Evolutionary conservation across 2,797 vertebrate genomes (phyloP), one percentile per base, ranked within the genome.

Genomic region (Lates japonicus): DNA sequence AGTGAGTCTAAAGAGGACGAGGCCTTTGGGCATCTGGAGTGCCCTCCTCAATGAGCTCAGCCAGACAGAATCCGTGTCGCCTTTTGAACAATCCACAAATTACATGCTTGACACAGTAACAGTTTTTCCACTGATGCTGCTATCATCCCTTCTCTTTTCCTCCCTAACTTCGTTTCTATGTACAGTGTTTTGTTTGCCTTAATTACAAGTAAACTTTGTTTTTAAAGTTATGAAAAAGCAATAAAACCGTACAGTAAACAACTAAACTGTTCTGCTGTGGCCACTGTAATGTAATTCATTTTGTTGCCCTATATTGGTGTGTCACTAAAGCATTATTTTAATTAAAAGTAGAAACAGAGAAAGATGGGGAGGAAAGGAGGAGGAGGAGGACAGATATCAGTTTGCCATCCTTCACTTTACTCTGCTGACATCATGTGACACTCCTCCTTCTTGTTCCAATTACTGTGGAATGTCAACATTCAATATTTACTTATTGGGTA

Each of bases 391-490:
- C 54, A 83, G 70, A 62, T 54, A 41, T 85, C 66, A 48, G 42
- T 75, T 75, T 63, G 29, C 74, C 81, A 93, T 93, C 81, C 74
- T 89, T 90, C 88, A 92, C 72, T 69, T 46, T 66, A 20, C 49
- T 61, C 72, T 65, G 69, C 14, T 80, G 71, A 85, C 85, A 82
- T 70, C 73, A 69, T 62, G 62, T 74, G 79, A 88, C 87, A 87
- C 88, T 90, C 90, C 86, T 87, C 66, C 87, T 84, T 82, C 85
- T 88, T 80, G 70, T 70, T 92, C 78, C 82, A 91, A 92, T 93
- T 92, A 91, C 81, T 37, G 70, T 61, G 63, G 31, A 86, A 80
- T 65, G 87, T 92, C 84, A 91, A 88, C 90, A 89, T 89, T 89
- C 84, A 89, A 84, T 89, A 91, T 93, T 91, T 92, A 87, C 87